A percentile compares a stretch with the other conserved stretches of the same genome.
These are phyloP conservation scores for Amitus sp. DNA, from an alignment of 2,888 invertebrate genomes.

Conservation along the genomic window DNA sequence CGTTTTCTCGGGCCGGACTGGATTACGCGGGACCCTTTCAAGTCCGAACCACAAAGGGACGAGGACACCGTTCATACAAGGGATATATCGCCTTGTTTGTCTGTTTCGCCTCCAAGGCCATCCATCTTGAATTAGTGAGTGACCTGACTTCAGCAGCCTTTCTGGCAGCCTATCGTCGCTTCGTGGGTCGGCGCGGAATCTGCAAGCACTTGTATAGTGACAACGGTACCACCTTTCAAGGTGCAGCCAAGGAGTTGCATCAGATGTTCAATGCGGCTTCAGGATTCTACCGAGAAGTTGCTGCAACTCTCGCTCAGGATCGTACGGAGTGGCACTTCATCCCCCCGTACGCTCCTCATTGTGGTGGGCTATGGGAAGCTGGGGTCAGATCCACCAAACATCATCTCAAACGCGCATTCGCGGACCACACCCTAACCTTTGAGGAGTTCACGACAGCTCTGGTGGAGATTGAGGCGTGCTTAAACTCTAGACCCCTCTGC, in stretches of 20 bases:
- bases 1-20: too few species aligned
- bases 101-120: conserved; percentile 39
- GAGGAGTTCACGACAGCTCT: conserved; percentile 42
- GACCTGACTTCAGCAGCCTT: conserved; percentile 29
- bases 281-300: not conserved
- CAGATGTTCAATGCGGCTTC: not conserved
- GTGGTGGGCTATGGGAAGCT: conserved; percentile 46
- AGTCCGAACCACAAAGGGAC: not conserved
- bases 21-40: not conserved
- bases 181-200: conserved; percentile 25
- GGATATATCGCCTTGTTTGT: conserved; percentile 42
- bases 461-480: conserved; percentile 37
- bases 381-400: conserved; percentile 45
- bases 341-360: conserved; percentile 25
- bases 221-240: conserved; percentile 11
- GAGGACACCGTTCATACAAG: conserved; percentile 18
- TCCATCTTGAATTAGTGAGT: conserved; percentile 31
- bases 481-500: conserved; percentile 37
- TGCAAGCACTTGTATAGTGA: conserved; percentile 26
- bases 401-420: conserved; percentile 14
- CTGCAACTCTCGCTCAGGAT: not conserved
- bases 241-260: not conserved
- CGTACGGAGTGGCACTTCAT: conserved; percentile 26
- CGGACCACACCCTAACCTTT: conserved; percentile 17
- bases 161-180: conserved; percentile 25